Evolutionary conservation across 2,113 vertebrate genomes (phyloP).

Genomic region (Callionymus lyra): DNA sequence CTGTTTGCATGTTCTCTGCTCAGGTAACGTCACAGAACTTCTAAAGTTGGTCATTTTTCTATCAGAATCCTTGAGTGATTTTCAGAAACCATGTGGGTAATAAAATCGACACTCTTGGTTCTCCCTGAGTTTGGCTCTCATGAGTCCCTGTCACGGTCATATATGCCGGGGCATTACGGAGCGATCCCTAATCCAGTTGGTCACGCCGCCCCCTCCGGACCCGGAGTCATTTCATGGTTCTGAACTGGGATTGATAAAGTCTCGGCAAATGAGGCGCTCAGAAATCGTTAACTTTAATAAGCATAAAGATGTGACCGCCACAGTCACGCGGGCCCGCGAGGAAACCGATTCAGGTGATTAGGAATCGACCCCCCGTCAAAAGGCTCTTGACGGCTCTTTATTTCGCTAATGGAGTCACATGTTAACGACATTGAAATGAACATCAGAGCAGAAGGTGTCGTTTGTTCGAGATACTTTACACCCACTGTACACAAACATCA

Average conservation of each 20-base stretch:
- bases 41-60: slow-evolving; percentile 21
- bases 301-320: slow-evolving; percentile 64
- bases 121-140: slow-evolving; percentile 7
- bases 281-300: slow-evolving; percentile 68
- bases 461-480: slow-evolving; percentile 11
- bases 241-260: slow-evolving; percentile 66
- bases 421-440: slow-evolving; percentile 48
- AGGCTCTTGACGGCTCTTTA: slow-evolving; percentile 37
- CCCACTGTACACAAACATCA: too few relatives aligned
- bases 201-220: slow-evolving; percentile 55
- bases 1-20: slow-evolving; percentile 54
- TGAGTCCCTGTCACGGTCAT: slow-evolving; percentile 49
- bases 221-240: slow-evolving; percentile 67
- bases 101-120: slow-evolving; percentile 50
- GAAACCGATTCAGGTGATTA: slow-evolving; percentile 63
- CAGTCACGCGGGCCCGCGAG: slow-evolving; percentile 48
- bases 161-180: slow-evolving; percentile 52
- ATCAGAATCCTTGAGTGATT: slow-evolving; percentile 15
- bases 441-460: slow-evolving; percentile 33
- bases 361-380: slow-evolving; percentile 48
- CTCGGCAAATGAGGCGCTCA: slow-evolving; percentile 60
- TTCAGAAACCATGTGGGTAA: slow-evolving; percentile 26
- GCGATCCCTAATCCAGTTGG: slow-evolving; percentile 63
- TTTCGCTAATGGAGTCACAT: slow-evolving; percentile 37
- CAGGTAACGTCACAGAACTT: slow-evolving; percentile 34